phyloP scores from a whole-genome alignment of 1,140 invertebrate species.

The Lethocerus indicus region DNA sequence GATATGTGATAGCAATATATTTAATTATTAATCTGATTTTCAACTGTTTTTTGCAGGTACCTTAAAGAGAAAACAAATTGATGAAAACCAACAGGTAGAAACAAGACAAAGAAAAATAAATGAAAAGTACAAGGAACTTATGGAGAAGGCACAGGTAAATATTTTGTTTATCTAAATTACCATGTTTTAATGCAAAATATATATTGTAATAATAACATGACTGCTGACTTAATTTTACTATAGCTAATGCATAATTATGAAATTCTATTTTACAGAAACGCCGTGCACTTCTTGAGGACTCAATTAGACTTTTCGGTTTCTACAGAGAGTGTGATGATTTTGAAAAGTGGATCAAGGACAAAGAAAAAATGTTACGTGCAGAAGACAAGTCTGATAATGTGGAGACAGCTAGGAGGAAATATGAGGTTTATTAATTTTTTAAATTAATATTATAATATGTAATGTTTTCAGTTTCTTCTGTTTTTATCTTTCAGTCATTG shows the following conservation, averaged over 20 bases:
- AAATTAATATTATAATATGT: too few species aligned
- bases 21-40: slow-evolving; percentile 66
- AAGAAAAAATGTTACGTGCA: slow-evolving; percentile 69
- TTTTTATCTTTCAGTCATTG: neutral
- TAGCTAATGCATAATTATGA: too few species aligned
- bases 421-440: slow-evolving; percentile 44
- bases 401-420: slow-evolving; percentile 87
- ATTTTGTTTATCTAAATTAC: neutral
- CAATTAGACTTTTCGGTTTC: slow-evolving; percentile 84
- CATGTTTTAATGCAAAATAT: neutral
- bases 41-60: slow-evolving; percentile 56
- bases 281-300: slow-evolving; percentile 72
- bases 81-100: slow-evolving; percentile 63
- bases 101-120: slow-evolving; percentile 66
- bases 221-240: too few species aligned
- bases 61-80: slow-evolving; percentile 23
- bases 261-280: slow-evolving; percentile 32
- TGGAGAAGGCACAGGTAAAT: slow-evolving; percentile 44
- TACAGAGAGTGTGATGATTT: slow-evolving; percentile 97
- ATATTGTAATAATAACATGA: neutral
- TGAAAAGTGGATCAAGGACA: slow-evolving; percentile 93
- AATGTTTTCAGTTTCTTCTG: neutral
- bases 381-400: slow-evolving; percentile 79
- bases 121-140: slow-evolving; percentile 59
- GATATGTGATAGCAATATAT: slow-evolving; percentile 69